Evolutionary conservation across 2,797 vertebrate species (phyloP), one percentile per base, ranked within the genome.

Genomic region (Ceryle rudis): DNA sequence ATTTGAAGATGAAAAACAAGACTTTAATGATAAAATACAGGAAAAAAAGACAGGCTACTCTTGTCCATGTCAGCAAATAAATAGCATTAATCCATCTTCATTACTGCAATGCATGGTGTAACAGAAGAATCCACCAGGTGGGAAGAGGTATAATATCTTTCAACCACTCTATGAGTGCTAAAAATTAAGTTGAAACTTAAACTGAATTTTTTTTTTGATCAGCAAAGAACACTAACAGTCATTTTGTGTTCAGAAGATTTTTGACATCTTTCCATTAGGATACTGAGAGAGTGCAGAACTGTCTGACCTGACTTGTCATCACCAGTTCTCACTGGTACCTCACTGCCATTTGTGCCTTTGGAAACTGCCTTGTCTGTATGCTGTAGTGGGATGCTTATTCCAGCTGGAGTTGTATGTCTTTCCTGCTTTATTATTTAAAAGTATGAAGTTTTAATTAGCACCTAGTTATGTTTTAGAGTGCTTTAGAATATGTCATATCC

Each of bases 81-180:
- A 99, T 97, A 98, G 93, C 95, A 81, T 95, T 98, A 98, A 99
- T 99, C 97, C 97, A 96, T 99, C 98, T 99, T 99, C 98, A 98
- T 99, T 98, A 98, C 93, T 96, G 90, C 89, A 80, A 11, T 83
- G 87, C 72, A 86, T 89, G 42, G 86, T 96, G 93, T 97, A 97
- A 93, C 95, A 81, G 71, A 74, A 70, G 72, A 94, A 81, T 96
- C 88, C 90, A 89, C 94, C 94, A 97, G 95, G 94, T 97, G 87
- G 96, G 94, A 97, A 86, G 73, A 85, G 65, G 60, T 84, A 75
- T 81, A 88, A 96, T 83, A 74, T 85, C 39, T 95, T 94, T 94
- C 89, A 92, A 86, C 67, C 78, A 79, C 70, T 97, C 74, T 75
- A 67, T 0, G 19, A 97, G 93, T 94, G 91, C 93, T 97, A 97